Conservation (phyloP, 2,113 vertebrate species). For the Pseudonaja textilis region DNA sequence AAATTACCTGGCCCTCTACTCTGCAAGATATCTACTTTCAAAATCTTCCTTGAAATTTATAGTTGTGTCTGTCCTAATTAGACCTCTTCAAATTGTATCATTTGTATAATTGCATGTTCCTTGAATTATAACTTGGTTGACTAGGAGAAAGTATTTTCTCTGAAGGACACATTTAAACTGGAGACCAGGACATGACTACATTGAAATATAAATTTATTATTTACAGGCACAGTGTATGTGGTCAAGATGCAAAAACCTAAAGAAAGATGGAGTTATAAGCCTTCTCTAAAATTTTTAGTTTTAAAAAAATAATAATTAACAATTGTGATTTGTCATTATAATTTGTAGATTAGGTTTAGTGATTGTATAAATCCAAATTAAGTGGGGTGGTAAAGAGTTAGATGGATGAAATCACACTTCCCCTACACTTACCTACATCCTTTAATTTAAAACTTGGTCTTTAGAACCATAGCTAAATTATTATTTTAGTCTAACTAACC, state of each 20-base stretch:
- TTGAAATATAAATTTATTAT: not conserved
- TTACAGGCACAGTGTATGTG: not conserved
- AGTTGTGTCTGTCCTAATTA: not conserved
- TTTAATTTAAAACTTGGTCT: not conserved
- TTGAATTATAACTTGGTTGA: not conserved
- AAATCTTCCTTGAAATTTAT: not conserved
- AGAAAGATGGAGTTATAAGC: not conserved
- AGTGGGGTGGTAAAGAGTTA: not conserved
- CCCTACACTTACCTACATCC: not conserved
- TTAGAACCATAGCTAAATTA: not conserved
- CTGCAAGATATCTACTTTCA: not conserved
- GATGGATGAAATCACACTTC: not conserved
- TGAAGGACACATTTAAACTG: not conserved
- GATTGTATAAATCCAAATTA: not conserved
- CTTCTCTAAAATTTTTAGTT: not conserved
- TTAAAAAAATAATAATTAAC: not conserved
- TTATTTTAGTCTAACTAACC: not conserved
- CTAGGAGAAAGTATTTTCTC: not conserved
- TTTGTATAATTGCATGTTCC: not conserved
- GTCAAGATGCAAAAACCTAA: not conserved
- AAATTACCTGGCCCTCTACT: not conserved
- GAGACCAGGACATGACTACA: not conserved
- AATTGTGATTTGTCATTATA: not conserved
- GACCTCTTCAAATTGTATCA: not conserved
- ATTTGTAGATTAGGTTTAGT: not conserved